phyloP scores from a whole-genome alignment of 2,797 vertebrate genomes.

The Sebastes diaconus region DNA sequence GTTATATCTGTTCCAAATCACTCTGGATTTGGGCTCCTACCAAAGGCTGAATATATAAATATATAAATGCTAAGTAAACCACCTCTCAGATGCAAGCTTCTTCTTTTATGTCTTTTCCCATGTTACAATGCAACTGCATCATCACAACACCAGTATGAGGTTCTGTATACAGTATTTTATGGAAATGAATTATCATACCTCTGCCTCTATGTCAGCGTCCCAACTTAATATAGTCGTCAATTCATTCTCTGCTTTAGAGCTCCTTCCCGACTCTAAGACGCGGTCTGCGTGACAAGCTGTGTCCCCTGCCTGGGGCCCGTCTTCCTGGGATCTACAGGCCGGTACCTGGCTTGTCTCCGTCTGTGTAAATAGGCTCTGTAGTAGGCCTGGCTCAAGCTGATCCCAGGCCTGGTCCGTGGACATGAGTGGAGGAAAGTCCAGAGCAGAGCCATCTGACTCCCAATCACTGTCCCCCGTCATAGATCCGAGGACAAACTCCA shows the following conservation, averaged over 20 bases:
- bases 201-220: constrained; percentile 30
- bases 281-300: constrained; percentile 28
- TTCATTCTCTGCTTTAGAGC: constrained; percentile 50
- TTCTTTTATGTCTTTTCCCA: neutral
- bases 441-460: constrained; percentile 81
- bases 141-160: neutral
- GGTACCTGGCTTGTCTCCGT: constrained; percentile 34
- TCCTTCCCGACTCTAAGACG: constrained; percentile 25
- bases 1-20: constrained; percentile 5
- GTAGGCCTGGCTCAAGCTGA: constrained; percentile 80
- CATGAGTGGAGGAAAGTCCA: constrained; percentile 62
- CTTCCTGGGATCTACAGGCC: constrained; percentile 20
- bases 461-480: constrained; percentile 85
- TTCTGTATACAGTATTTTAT: neutral
- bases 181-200: constrained; percentile 63
- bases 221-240: constrained; percentile 15
- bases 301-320: neutral
- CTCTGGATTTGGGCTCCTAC: neutral
- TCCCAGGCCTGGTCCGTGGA: constrained; percentile 76
- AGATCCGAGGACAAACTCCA: constrained; percentile 83
- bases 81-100: neutral
- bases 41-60: neutral
- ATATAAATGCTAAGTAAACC: neutral
- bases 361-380: constrained; percentile 79
- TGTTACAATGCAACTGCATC: neutral